phyloP scores from a whole-genome alignment of 2,797 vertebrate species.

The Brachyrhaphis roseni region DNA sequence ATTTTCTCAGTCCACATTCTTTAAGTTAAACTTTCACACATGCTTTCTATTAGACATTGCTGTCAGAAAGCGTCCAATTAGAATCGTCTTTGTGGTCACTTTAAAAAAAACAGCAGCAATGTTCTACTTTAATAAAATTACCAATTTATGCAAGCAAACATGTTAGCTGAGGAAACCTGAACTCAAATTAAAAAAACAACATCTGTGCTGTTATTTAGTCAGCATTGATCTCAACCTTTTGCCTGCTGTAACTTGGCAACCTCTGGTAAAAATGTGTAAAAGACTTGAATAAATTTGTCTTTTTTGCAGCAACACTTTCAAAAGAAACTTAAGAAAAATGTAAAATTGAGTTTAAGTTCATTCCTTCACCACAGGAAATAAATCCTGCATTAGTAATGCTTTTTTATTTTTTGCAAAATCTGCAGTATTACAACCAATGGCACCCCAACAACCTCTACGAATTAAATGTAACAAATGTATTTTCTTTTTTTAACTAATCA shows the following conservation, averaged over 20 bases:
- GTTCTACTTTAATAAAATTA: background rate
- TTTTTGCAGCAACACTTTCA: background rate
- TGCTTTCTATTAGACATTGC: background rate
- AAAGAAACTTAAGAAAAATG: background rate
- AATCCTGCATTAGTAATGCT: background rate
- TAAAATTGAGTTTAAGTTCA: background rate
- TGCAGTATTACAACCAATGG: background rate
- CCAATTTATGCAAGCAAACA: background rate
- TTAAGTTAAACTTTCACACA: background rate
- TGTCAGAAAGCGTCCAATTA: background rate
- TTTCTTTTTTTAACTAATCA: background rate
- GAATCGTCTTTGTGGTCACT: background rate
- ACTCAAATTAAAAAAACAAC: background rate
- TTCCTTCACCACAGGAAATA: background rate
- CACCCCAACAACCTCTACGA: background rate
- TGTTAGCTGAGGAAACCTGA: background rate
- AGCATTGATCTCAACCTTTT: background rate
- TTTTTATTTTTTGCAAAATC: background rate
- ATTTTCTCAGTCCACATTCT: background rate
- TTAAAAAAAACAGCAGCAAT: background rate
- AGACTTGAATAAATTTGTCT: background rate
- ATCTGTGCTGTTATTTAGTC: background rate
- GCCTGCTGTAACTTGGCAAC: background rate
- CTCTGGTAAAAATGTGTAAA: background rate
- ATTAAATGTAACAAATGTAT: background rate